Evolutionary conservation across 2,113 vertebrate species (phyloP), one percentile per base, ranked within the genome.

Genomic region (Semicossyphus pulcher): DNA sequence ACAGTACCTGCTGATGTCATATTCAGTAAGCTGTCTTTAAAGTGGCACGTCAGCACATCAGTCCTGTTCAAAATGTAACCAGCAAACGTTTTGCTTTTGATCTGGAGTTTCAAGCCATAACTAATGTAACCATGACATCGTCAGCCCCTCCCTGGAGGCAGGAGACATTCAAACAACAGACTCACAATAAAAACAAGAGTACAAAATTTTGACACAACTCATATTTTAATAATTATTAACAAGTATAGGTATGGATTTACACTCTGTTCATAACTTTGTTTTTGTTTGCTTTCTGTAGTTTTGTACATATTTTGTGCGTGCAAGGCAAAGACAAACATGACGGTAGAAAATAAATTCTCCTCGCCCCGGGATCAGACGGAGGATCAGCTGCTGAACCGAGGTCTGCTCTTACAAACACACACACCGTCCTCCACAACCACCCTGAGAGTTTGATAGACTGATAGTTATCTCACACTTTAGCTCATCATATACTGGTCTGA

Each of bases 221-320:
- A 87, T 76, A 6, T 26, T 88, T 92, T 92, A 93, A 92, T 92
- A 36, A 87, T 90, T 84, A 83, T 92, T 92, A 92, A 92, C 88
- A 94, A 91, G 90, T 92, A 93, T 89, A 92, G 85, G 81, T 90
- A 84, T 81, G 72, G 85, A 89, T 93, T 91, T 91, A 89, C 62
- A 89, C 85, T 91, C 80, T 88, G 86, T 81, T 92, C 84, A 78
- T 87, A 78, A 73, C 52, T 84, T 81, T 73, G 58, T 75, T 80
- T 83, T 62, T 76, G 56, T 81, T 74, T 81, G 23, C 58, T 75
- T 78, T 53, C 58, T 76, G 53, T 86, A 23, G 26, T 92, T 92
- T 92, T 93, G 80, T 92, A 93, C 87, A 94, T 92, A 86, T 88
- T 93, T 80, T 89, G 88, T 86, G 85, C 91, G 93, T 94, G 93